These are phyloP conservation scores for Caenorhabditis sp. DNA, from an alignment of 2,888 invertebrate genomes.

Conservation along the genomic window DNA sequence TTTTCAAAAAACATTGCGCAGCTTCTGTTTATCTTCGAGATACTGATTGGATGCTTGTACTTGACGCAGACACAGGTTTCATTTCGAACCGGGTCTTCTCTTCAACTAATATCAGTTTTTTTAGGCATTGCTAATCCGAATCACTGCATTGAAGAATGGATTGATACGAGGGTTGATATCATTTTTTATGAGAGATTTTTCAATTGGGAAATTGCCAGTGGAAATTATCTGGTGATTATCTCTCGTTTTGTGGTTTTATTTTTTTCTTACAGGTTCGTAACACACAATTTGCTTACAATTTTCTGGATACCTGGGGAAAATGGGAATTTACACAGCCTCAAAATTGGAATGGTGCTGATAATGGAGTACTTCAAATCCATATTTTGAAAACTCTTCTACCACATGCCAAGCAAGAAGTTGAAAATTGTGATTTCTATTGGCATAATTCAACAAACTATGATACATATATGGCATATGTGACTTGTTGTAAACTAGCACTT, in stretches of 20 bases:
- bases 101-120: not conserved
- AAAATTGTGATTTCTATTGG: constrained; percentile 62
- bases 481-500: constrained; percentile 62
- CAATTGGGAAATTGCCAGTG: constrained; percentile 70
- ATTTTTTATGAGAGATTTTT: constrained; percentile 70
- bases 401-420: constrained; percentile 46
- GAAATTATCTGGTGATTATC: constrained; percentile 65
- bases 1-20: constrained; percentile 70
- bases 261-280: constrained; percentile 48
- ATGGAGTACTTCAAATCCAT: constrained; percentile 66
- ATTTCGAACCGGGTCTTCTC: constrained; percentile 4
- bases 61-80: constrained; percentile 67
- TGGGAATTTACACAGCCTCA: constrained; percentile 60
- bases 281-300: constrained; percentile 44
- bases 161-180: constrained; percentile 66
- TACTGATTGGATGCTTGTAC: constrained; percentile 69
- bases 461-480: constrained; percentile 67
- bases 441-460: constrained; percentile 61
- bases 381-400: constrained; percentile 62
- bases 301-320: constrained; percentile 56
- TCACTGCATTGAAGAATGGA: constrained; percentile 70
- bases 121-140: constrained; percentile 69
- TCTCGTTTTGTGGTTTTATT: not conserved
- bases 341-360: constrained; percentile 67
- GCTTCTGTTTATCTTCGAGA: constrained; percentile 66